These are phyloP conservation scores for Chymomyza procnemis DNA, from an alignment of 2,888 invertebrate species.

Conservation along the genomic window DNA sequence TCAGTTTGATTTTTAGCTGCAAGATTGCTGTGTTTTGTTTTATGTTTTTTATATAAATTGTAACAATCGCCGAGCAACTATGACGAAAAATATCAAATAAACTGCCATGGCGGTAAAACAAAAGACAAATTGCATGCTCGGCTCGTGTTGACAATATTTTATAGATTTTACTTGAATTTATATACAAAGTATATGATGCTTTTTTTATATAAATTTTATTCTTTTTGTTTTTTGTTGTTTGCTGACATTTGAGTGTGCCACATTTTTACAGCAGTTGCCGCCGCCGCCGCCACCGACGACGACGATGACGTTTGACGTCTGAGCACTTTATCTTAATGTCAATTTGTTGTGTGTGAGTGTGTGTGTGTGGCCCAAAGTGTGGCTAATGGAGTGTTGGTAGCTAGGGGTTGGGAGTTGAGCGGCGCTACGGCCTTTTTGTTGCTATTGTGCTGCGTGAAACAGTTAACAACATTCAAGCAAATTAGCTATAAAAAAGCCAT, in stretches of 20 bases:
- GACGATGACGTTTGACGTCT: conserved; percentile 38
- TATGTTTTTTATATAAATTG: conserved; percentile 48
- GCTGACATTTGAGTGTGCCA: conserved; percentile 33
- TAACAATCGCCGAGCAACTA: conserved; percentile 45
- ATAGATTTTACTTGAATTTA: conserved; percentile 36
- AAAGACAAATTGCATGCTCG: conserved; percentile 53
- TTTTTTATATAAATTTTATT: conserved; percentile 2
- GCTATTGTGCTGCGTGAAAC: conserved; percentile 60
- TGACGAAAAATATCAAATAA: conserved; percentile 18
- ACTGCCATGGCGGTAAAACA: conserved; percentile 35
- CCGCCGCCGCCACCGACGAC: too few species aligned
- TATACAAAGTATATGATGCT: background rate
- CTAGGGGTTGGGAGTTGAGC: background rate
- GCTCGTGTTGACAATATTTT: conserved; percentile 58
- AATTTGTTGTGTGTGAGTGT: conserved; percentile 28
- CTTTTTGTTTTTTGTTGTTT: too few species aligned
- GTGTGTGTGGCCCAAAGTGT: background rate
- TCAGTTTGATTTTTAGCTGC: conserved; percentile 67
- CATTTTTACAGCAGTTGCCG: conserved; percentile 40
- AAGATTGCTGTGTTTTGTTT: conserved; percentile 26
- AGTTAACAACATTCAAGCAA: conserved; percentile 59
- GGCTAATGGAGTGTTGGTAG: background rate
- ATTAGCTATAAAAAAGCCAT: conserved; percentile 69
- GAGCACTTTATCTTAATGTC: conserved; percentile 68
- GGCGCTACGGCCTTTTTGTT: conserved; percentile 12